Base-by-base conservation (phyloP, 2,797 vertebrate species). In the Chanos chanos region DNA sequence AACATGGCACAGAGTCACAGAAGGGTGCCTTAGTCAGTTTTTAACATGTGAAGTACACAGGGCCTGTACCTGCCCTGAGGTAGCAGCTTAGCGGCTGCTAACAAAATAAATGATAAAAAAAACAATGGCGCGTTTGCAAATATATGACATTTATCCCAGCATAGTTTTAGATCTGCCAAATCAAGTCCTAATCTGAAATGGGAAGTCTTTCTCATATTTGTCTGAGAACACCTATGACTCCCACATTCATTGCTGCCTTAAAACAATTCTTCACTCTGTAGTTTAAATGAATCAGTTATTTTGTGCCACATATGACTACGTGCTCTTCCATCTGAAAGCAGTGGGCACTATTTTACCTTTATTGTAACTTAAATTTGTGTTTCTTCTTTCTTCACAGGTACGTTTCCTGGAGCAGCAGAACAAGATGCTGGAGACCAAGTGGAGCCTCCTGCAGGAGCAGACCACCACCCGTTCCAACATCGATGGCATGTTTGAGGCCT, bases 341-440 rank as follows among this genome's bases (percentile, higher is more conserved):
- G 4, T 1, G 45, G 2, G 31, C 31, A 19, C n/a, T 2, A 18
- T 18, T 4, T 33, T 13, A 24, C 16, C 1, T 1, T 18, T 33
- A 25, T 9, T 25, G 44, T 61, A 1, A 10, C 3, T 16, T 13
- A 19, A 39, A 19, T n/a, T 40, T 0, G 19, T 18, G 47, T 41
- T 9, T 1, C 19, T 15, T 7, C 34, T 18, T n/a, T 36, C 2
- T 49, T 56, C 8, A 37, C 56, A 85, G 89, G 89, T 91, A 0
- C 86, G 89, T 68, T 82, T 83, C 81, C 81, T 91, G 76, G 89
- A 91, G 72, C 88, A 91, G 63, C 87, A 91, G 77, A 91, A 91
- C 83, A 90, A 90, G 78, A 84, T 89, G 79, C 82, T 91, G 40
- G 89, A 91, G 74, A 90, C 89, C 77, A 90, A 90, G 52, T 91